phyloP scores from a whole-genome alignment of 2,113 vertebrate genomes.

The Clinocottus analis region DNA sequence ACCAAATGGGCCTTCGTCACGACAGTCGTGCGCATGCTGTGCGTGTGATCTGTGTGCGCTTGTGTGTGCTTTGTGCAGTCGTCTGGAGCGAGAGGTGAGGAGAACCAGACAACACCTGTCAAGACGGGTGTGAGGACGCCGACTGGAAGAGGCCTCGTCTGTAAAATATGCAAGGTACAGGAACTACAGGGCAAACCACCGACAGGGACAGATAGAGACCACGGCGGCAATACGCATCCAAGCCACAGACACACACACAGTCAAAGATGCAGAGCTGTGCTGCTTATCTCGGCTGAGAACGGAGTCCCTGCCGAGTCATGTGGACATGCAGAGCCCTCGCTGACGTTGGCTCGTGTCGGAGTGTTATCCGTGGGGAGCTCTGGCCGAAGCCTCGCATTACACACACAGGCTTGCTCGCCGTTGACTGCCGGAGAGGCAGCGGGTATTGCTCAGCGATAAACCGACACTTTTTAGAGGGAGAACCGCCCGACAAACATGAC shows the following conservation, averaged over 20 bases:
- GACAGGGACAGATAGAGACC: neutral
- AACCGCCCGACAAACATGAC: neutral
- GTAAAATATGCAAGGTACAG: conserved; percentile 31
- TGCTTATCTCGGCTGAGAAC: too few relatives aligned
- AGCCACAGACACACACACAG: neutral
- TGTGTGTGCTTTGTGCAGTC: conserved; percentile 1
- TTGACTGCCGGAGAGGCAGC: too few relatives aligned
- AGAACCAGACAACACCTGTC: conserved; percentile 43
- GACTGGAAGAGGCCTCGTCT: neutral
- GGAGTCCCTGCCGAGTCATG: too few relatives aligned
- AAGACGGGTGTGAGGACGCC: conserved; percentile 13
- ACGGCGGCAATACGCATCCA: neutral
- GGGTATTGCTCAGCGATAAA: neutral
- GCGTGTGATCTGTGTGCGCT: neutral
- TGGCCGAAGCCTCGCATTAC: too few relatives aligned
- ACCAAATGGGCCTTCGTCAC: neutral
- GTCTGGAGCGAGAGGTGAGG: conserved; percentile 7
- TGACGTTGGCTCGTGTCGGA: too few relatives aligned
- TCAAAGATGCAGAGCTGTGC: neutral
- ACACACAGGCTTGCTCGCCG: too few relatives aligned
- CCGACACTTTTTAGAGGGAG: neutral
- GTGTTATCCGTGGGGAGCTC: too few relatives aligned
- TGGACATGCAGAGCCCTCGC: too few relatives aligned
- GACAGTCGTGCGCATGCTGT: neutral
- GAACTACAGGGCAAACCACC: conserved; percentile 9